Conservation (phyloP, 2,113 vertebrate species). For the Sminthopsis crassicaudata region DNA sequence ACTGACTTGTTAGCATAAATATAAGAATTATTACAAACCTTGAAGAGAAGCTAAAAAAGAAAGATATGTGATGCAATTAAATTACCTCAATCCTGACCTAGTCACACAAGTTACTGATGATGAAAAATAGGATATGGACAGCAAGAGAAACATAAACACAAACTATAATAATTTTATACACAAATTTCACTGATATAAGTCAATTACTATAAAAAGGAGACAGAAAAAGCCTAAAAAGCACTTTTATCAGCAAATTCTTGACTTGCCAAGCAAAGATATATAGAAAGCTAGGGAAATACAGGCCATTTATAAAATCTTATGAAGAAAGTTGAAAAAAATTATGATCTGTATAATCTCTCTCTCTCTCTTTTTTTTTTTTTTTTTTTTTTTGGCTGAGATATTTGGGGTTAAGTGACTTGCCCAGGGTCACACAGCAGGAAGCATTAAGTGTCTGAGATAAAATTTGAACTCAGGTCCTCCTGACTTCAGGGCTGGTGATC, state of each 20-base stretch:
- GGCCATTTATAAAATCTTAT: not conserved
- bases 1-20: not conserved
- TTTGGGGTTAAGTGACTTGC: no score
- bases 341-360: not conserved
- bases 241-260: not conserved
- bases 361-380: no score
- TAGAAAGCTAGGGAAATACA: not conserved
- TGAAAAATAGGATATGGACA: not conserved
- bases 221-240: not conserved
- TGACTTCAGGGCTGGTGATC: no score
- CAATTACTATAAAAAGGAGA: not conserved
- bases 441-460: no score
- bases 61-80: not conserved
- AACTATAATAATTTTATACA: not conserved
- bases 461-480: no score
- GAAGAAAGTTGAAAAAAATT: not conserved
- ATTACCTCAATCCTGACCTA: not conserved
- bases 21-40: not conserved
- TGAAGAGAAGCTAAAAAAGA: not conserved
- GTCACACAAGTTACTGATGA: not conserved
- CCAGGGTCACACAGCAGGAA: no score
- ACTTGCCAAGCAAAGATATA: not conserved
- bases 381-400: no score
- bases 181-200: not conserved
- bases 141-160: not conserved